Conservation (phyloP, 2,113 vertebrate species). For the Noctilio leporinus region DNA sequence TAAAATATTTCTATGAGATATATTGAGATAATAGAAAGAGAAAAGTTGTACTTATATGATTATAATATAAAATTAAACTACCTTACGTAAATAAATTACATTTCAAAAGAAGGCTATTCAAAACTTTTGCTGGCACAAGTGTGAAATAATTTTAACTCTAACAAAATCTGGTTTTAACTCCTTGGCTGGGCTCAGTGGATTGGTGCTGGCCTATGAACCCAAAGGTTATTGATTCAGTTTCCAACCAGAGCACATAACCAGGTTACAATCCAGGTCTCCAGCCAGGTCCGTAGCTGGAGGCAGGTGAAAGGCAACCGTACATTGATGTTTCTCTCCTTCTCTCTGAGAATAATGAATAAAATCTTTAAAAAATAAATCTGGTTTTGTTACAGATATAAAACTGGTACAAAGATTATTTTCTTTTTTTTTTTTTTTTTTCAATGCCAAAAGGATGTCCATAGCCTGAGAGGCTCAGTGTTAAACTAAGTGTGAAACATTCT, state of each 20-base stretch:
- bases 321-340: no score
- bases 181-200: no score
- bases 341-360: no score
- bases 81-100: neutral
- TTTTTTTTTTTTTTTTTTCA: neutral
- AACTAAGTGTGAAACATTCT: neutral
- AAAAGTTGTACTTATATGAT: neutral
- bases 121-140: neutral
- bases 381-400: neutral
- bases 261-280: no score
- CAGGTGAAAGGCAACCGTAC: no score
- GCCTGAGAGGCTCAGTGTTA: neutral
- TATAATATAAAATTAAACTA: slow-evolving; percentile 18
- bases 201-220: no score
- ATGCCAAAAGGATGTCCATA: neutral
- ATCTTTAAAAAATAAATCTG: no score
- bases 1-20: slow-evolving; percentile 52
- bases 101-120: slow-evolving; percentile 2
- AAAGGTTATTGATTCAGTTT: no score
- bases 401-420: neutral
- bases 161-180: no score
- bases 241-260: no score
- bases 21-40: slow-evolving; percentile 55
- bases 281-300: no score
- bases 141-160: neutral